Percentiles rank a stretch among this genome's conserved stretches.
Evolutionary conservation across 2,113 vertebrate species (phyloP).

Genomic region (Mystacornis crossleyi): DNA sequence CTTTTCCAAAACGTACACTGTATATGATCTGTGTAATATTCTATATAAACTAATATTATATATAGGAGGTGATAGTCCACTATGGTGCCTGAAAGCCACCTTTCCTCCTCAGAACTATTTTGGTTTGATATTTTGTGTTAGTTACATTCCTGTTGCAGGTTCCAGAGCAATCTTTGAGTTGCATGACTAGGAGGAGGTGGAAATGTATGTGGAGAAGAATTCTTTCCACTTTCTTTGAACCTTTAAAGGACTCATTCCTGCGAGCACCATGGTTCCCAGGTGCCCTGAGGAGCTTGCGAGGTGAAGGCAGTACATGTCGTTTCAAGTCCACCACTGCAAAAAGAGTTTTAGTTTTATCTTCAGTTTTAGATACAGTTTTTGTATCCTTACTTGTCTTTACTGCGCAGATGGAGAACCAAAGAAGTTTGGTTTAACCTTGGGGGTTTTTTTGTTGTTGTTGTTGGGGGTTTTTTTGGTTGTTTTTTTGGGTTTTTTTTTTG

Average conservation of each 20-base stretch:
- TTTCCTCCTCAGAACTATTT: not conserved
- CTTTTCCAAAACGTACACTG: not conserved
- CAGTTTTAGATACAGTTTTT: not conserved
- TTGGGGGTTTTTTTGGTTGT: too few relatives aligned
- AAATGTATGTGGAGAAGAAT: not conserved
- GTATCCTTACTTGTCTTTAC: not conserved
- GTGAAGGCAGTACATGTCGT: not conserved
- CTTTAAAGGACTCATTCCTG: not conserved
- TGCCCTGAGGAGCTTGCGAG: not conserved
- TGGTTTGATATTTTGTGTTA: not conserved
- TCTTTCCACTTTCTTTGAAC: not conserved
- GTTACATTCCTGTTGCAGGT: not conserved
- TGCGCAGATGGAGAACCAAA: not conserved
- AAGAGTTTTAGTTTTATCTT: not conserved
- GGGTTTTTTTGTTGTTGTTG: too few relatives aligned
- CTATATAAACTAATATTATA: not conserved
- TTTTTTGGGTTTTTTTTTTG: too few relatives aligned
- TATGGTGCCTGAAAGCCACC: not conserved
- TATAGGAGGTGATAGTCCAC: not conserved
- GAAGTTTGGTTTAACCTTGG: not conserved
- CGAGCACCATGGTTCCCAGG: accelerated
- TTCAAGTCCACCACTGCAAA: not conserved
- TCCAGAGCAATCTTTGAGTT: not conserved
- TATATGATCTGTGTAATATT: not conserved
- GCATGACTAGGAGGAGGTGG: not conserved